phyloP scores from a whole-genome alignment of 2,797 vertebrate species.

The Neosilurus hyrtlii region DNA sequence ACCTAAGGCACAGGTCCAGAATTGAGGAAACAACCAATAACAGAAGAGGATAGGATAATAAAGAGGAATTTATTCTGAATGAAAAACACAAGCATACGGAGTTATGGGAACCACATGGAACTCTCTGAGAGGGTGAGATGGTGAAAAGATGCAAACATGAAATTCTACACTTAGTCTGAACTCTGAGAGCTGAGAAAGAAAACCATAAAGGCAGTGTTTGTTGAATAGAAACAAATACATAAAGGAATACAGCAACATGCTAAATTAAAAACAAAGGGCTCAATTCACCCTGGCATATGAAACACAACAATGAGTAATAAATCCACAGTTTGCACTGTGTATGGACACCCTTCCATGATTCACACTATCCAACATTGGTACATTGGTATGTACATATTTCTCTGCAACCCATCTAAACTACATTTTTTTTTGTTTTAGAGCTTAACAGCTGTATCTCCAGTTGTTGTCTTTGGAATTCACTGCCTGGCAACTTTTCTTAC shows the following conservation, averaged over 20 bases:
- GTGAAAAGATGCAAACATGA: background rate
- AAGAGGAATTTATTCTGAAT: background rate
- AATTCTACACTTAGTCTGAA: background rate
- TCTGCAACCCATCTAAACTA: too few relatives aligned
- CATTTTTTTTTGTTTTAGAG: background rate
- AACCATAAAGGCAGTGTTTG: conserved; percentile 1
- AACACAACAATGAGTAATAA: background rate
- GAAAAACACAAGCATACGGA: background rate
- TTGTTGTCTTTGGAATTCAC: background rate
- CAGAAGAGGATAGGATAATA: background rate
- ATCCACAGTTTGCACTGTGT: background rate
- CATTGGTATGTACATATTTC: too few relatives aligned
- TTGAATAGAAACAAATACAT: background rate
- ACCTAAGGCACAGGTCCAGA: background rate
- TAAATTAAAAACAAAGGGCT: conserved; percentile 1
- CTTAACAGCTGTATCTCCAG: background rate
- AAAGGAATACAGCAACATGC: background rate
- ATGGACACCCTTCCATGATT: background rate
- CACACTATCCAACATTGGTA: background rate
- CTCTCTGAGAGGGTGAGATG: conserved; percentile 1
- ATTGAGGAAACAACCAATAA: background rate
- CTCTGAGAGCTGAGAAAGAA: background rate
- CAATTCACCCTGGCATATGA: background rate
- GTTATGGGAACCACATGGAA: conserved; percentile 5
- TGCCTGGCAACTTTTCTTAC: background rate